Conservation (phyloP, 2,888 invertebrate species). For the Euclidia mi region DNA sequence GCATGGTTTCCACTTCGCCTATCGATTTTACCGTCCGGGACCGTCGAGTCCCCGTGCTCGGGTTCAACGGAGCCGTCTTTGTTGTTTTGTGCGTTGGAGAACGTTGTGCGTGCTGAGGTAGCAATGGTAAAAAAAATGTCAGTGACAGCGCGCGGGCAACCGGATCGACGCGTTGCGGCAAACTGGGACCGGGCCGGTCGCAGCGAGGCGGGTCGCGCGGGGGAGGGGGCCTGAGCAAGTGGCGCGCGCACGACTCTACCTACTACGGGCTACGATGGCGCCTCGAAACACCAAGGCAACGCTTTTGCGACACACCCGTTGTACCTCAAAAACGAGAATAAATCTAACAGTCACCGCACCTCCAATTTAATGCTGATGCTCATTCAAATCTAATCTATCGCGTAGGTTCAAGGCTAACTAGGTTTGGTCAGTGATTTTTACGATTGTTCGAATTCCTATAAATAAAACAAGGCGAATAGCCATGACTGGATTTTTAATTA, state of each 20-base stretch:
- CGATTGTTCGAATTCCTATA: slow-evolving; percentile 54
- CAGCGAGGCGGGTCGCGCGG: slow-evolving; percentile 72
- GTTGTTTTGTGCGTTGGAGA: slow-evolving; percentile 65
- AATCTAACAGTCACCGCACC: slow-evolving; percentile 73
- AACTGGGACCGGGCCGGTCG: slow-evolving; percentile 85
- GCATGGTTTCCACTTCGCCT: slow-evolving; percentile 84
- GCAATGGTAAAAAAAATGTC: slow-evolving; percentile 66
- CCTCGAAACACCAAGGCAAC: slow-evolving; percentile 85
- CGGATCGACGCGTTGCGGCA: slow-evolving; percentile 88
- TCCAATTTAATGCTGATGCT: slow-evolving; percentile 66
- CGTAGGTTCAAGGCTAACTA: slow-evolving; percentile 82
- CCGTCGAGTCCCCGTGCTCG: slow-evolving; percentile 73
- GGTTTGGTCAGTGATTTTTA: slow-evolving; percentile 66
- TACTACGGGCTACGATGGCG: slow-evolving; percentile 86
- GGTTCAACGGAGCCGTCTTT: slow-evolving; percentile 80
- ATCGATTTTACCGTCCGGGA: slow-evolving; percentile 72
- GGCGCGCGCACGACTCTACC: slow-evolving; percentile 87
- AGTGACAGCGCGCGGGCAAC: slow-evolving; percentile 79
- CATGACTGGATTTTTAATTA: not conserved
- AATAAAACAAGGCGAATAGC: slow-evolving; percentile 52
- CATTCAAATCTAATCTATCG: slow-evolving; percentile 67
- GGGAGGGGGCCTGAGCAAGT: slow-evolving; percentile 76
- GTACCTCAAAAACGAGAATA: slow-evolving; percentile 75
- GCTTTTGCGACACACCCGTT: slow-evolving; percentile 87
- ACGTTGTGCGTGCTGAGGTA: slow-evolving; percentile 77